Evolutionary conservation across 37 sponge, comb jelly and placozoan species (phyloP), one percentile per base, ranked within the genome.

Genomic region (Crambe crambe): DNA sequence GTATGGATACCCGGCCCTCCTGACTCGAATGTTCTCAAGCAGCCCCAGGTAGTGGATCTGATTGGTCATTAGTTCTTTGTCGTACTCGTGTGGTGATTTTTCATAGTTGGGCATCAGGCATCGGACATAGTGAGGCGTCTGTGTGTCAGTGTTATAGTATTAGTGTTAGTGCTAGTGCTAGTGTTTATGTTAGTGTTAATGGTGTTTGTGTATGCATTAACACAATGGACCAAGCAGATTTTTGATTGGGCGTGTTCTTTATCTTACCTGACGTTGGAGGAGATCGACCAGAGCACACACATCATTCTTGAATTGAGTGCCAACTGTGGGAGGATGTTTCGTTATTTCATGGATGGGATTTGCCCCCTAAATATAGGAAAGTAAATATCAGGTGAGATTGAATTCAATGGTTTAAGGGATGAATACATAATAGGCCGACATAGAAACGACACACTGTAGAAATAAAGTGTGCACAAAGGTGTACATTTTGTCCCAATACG

Each of bases 31-130:
- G 69, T 87, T 87, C 76, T 91, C 92, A 22, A 91, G 68, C 62
- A 91, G 71, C 3, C 92, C 88, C 17, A 87, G 89, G 60, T 87
- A 87, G 29, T 86, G 81, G 21, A 90, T 83, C 84, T 91, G 92
- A 39, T 86, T 87, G n/a, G 61, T 34, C 59, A 79, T 59, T 22
- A 91, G 81, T 23, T 87, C 68, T 10, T 79, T 67, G 37, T 87
- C 77, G 59, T 58, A 91, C 63, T 80, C 82, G 31, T 43, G 30
- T 1, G 92, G 59, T 9, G 31, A 67, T 80, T 91, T 91, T 22
- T 66, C 27, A 10, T 17, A 37, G 58, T 91, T 91, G 1, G 92
- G 92, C 88, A 89, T 87, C 65, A 91, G 79, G 58, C 92, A 91
- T 2, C 89, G 75, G 32, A 91, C 77, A 39, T 87, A 91, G 80